These are phyloP conservation scores for Gila robusta DNA, from an alignment of 2,797 vertebrate species.

Conservation along the genomic window DNA sequence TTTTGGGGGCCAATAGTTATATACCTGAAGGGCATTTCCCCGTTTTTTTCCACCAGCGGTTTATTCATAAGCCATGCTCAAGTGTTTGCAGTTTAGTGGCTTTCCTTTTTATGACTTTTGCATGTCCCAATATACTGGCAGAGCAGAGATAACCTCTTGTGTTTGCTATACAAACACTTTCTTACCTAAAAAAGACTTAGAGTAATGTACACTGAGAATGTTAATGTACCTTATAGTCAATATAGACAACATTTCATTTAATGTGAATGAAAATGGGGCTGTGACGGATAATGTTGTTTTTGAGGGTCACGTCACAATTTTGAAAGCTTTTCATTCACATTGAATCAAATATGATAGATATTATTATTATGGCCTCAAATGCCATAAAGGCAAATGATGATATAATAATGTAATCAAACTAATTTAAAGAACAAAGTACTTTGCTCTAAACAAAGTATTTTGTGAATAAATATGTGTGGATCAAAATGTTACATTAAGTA, in stretches of 20 bases:
- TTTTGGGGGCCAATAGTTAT: not conserved
- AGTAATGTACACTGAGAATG: not conserved
- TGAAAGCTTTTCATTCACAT: not conserved
- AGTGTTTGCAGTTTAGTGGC: not conserved
- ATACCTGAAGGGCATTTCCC: constrained; percentile 1
- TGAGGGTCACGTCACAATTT: not conserved
- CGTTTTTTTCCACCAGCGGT: not conserved
- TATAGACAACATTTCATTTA: not conserved
- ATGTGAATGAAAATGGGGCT: not conserved
- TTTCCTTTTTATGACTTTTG: constrained; percentile 19
- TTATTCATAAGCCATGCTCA: not conserved
- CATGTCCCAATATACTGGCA: not conserved
- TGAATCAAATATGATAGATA: not conserved
- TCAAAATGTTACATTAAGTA: not conserved
- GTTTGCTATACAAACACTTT: not conserved
- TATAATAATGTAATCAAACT: not conserved
- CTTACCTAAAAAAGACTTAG: not conserved
- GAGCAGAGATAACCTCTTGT: not conserved
- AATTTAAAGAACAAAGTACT: not conserved
- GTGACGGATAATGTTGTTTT: not conserved
- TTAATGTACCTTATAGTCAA: not conserved
- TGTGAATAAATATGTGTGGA: not conserved
- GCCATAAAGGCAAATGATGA: not conserved
- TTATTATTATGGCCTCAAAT: not conserved
- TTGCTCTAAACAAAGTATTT: not conserved